A percentile compares a stretch with the other conserved stretches of the same genome.
These are phyloP conservation scores for Mesochorus sp. DNA, from an alignment of 2,888 invertebrate species.

Conservation along the genomic window DNA sequence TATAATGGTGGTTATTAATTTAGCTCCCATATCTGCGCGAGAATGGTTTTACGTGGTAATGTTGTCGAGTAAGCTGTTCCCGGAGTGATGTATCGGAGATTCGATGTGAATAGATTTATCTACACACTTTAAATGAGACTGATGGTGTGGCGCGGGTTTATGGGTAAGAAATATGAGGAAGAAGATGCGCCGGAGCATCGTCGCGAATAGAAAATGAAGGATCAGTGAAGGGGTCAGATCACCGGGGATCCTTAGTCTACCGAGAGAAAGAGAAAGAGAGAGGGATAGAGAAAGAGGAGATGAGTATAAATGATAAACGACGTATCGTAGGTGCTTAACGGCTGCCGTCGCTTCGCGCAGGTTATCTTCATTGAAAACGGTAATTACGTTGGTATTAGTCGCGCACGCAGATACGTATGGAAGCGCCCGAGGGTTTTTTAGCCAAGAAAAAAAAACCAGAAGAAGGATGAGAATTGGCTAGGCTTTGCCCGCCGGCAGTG, in stretches of 20 bases:
- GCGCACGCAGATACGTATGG: background rate
- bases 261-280: too few relatives aligned
- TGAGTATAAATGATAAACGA: constrained; percentile 60
- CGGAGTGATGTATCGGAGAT: constrained; percentile 52
- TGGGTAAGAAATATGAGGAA: background rate
- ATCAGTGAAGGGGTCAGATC: constrained; percentile 48
- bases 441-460: background rate
- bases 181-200: constrained; percentile 36
- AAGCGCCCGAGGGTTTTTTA: constrained; percentile 19
- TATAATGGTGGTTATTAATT: too few relatives aligned
- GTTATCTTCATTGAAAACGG: constrained; percentile 63
- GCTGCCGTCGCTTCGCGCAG: constrained; percentile 51
- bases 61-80: constrained; percentile 33
- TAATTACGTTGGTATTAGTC: constrained; percentile 58
- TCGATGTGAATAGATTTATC: constrained; percentile 57
- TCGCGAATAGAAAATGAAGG: constrained; percentile 19
- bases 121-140: constrained; percentile 57
- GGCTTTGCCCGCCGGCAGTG: constrained; percentile 9
- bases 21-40: background rate
- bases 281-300: constrained; percentile 55
- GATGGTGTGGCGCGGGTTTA: too few relatives aligned
- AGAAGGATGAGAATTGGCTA: constrained; percentile 37
- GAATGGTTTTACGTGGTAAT: background rate
- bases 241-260: constrained; percentile 37
- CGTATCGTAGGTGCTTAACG: constrained; percentile 54